A percentile compares a stretch with the other conserved stretches of the same genome.
Evolutionary conservation across 2,888 invertebrate genomes (phyloP).

Genomic region (Cistogaster globosa): DNA sequence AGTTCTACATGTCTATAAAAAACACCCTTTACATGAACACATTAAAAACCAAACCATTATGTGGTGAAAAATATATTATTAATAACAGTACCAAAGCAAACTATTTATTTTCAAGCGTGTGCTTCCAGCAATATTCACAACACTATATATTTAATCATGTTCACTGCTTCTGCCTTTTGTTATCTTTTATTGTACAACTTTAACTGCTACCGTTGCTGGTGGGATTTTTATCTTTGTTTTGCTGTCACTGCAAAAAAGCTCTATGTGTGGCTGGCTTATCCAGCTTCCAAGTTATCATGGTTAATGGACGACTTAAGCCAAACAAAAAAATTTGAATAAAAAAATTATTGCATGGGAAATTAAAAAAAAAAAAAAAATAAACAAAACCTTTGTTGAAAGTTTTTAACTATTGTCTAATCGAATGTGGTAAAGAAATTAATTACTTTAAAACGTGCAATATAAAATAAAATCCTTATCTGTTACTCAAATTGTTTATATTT

Average conservation of each 20-base stretch:
- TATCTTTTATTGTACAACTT: slow-evolving; percentile 42
- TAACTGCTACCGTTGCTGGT: slow-evolving; percentile 1
- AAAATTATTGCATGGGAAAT: slow-evolving; percentile 9
- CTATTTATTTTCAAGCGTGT: too few species aligned
- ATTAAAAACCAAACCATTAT: too few species aligned
- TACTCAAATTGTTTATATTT: slow-evolving; percentile 15
- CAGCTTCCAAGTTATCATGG: slow-evolving; percentile 62
- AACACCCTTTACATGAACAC: too few species aligned
- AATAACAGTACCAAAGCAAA: too few species aligned
- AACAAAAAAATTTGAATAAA: slow-evolving; percentile 11
- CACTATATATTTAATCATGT: slow-evolving; percentile 56
- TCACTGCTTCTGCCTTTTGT: slow-evolving; percentile 50
- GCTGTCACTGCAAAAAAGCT: slow-evolving; percentile 27
- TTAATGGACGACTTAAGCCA: slow-evolving; percentile 39
- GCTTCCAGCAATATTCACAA: slow-evolving; percentile 27
- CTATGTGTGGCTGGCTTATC: slow-evolving; percentile 61
- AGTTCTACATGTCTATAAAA: too few species aligned
- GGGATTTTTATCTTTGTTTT: not conserved
- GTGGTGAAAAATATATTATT: too few species aligned
- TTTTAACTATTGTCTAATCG: slow-evolving; percentile 33
- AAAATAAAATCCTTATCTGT: slow-evolving; percentile 34
- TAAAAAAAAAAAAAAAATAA: not conserved
- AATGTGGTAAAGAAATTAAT: slow-evolving; percentile 37
- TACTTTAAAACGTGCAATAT: slow-evolving; percentile 16
- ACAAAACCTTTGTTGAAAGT: not conserved